phyloP scores from a whole-genome alignment of 2,888 invertebrate genomes.

The Melieria crassipennis region DNA sequence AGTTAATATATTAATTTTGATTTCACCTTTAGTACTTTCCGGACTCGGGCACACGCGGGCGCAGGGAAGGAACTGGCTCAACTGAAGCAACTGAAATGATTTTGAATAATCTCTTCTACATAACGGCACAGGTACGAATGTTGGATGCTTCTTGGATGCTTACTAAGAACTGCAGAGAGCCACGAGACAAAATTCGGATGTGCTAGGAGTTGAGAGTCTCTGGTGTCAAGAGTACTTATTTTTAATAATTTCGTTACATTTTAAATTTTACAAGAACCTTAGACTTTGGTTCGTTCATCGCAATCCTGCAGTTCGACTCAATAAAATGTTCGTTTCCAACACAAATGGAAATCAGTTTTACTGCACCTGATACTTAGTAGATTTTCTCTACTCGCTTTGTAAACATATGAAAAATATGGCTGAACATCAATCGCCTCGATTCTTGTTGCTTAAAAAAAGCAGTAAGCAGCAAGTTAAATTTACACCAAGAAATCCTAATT shows the following conservation, averaged over 20 bases:
- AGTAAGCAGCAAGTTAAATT: neutral
- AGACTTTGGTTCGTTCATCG: neutral
- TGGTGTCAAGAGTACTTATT: neutral
- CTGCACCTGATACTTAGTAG: too few species aligned
- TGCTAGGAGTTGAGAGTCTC: neutral
- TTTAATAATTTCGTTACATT: neutral
- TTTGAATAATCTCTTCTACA: conserved; percentile 97
- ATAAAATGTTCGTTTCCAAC: too few species aligned
- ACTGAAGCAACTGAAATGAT: conserved; percentile 99
- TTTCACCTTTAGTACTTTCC: conserved; percentile 68
- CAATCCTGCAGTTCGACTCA: too few species aligned
- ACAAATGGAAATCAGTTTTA: too few species aligned
- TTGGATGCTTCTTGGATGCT: neutral
- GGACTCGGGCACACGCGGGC: conserved; percentile 73
- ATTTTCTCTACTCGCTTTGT: too few species aligned
- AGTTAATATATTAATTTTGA: neutral
- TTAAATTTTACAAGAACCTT: neutral
- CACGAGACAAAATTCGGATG: neutral
- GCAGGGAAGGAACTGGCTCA: conserved; percentile 96
- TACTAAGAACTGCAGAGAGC: too few species aligned
- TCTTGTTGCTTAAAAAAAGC: neutral
- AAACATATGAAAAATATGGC: too few species aligned
- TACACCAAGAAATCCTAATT: too few species aligned
- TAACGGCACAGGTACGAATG: conserved; percentile 87
- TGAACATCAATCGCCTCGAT: too few species aligned